phyloP scores from a whole-genome alignment of 64 coral and sea anemone genomes.

The Dendronephthya gigantea region DNA sequence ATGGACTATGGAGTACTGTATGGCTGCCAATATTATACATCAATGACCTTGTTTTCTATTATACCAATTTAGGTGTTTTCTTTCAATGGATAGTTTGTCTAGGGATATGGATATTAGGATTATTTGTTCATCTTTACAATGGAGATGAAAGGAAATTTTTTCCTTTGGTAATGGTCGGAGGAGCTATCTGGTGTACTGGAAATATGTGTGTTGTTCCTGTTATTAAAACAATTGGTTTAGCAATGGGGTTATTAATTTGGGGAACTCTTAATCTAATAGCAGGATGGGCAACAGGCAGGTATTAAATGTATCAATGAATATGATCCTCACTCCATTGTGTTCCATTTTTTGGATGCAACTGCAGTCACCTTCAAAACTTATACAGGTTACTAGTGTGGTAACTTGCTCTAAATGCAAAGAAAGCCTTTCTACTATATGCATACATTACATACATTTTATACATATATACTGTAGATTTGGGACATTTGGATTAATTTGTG shows the following conservation, averaged over 20 bases:
- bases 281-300: conserved; percentile 17
- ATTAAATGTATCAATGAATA: too few relatives aligned
- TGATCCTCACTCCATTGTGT: too few relatives aligned
- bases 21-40: too few relatives aligned
- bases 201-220: conserved; percentile 10
- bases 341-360: too few relatives aligned
- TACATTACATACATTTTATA: background rate
- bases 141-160: background rate
- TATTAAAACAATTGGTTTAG: conserved; percentile 20
- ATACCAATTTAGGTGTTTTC: background rate
- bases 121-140: background rate
- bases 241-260: conserved; percentile 8
- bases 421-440: background rate
- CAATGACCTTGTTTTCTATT: background rate
- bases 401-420: too few relatives aligned
- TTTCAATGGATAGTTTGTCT: conserved; percentile 13
- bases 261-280: background rate
- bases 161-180: background rate
- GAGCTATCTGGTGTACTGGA: conserved; percentile 9
- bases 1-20: too few relatives aligned
- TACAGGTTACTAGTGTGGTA: too few relatives aligned
- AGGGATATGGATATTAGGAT: background rate
- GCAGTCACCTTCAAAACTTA: too few relatives aligned
- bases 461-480: background rate
- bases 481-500: background rate